Evolutionary conservation across 2,113 vertebrate genomes (phyloP).

Genomic region (Elaphurus davidianus): DNA sequence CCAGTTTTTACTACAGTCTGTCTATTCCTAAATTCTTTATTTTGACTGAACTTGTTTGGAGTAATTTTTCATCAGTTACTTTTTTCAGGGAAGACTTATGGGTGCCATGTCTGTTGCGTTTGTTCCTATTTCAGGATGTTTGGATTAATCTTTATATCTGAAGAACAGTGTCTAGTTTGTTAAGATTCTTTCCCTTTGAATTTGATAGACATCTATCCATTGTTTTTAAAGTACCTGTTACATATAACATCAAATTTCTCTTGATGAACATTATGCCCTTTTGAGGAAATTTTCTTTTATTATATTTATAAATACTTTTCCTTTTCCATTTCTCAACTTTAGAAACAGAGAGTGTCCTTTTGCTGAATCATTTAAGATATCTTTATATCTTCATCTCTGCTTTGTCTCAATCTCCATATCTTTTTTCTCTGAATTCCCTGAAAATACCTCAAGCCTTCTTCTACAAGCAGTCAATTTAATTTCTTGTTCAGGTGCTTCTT

Average conservation of each 20-base stretch:
- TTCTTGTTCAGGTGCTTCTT: neutral
- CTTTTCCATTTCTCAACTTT: neutral
- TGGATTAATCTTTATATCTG: neutral
- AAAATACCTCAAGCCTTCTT: neutral
- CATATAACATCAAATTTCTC: neutral
- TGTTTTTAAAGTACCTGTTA: neutral
- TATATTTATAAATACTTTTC: neutral
- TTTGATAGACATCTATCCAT: neutral
- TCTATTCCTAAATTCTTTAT: neutral
- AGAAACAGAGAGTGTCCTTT: neutral
- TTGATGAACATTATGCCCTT: neutral
- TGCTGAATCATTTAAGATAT: neutral
- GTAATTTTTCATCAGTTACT: neutral
- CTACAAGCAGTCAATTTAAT: neutral
- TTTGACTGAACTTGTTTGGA: conserved; percentile 5
- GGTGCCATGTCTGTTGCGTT: neutral
- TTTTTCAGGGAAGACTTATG: neutral
- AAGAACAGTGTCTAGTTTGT: neutral
- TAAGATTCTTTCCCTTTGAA: neutral
- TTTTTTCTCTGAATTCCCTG: neutral
- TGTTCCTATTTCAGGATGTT: neutral
- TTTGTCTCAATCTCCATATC: neutral
- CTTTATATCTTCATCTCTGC: neutral
- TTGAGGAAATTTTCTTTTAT: neutral
- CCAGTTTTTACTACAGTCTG: neutral